Base-by-base conservation (phyloP, 2,797 vertebrate genomes). In the Poecilia velifera region DNA sequence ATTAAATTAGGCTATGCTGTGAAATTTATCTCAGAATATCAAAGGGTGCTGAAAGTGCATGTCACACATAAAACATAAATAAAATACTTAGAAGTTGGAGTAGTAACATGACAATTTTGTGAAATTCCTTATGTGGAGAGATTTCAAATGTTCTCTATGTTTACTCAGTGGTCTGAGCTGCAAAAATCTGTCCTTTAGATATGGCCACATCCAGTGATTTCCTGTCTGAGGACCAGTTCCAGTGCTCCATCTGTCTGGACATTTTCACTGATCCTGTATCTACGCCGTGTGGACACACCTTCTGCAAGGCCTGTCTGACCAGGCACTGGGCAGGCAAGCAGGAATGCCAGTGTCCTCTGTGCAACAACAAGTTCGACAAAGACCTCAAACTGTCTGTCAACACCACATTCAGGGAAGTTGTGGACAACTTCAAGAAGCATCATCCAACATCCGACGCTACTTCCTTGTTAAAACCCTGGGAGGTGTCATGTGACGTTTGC, bases 271-370 rank as follows among this genome's bases (percentile, higher is more conserved):
- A 93, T 45, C 91, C 92, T 8, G 88, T 93, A 55, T 87, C 90
- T 31, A 80, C 85, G 28, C 91, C 91, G 53, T 93, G 92, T 76
- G 91, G 91, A 77, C 91, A 94, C 89, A 93, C 91, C 78, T 94
- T 89, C 83, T 92, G 92, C 78, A 83, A 85, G 22, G 64, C n/a
- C 31, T 91, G 91, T 64, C 87, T 90, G 76, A 16, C 9, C 73
- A 77, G 2, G 18, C 86, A 91, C 89, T 87, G 90, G 89, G 22
- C 74, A 6, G 71, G 1, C 72, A 91, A 82, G 39, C 70, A 76
- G 13, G 28, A 41, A 0, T 59, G 80, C 46, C 51, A 78, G 18
- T 93, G 90, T 82, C 91, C 93, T 3, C 73, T 93, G 55, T 93
- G 91, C 85, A 92, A 90, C 0, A 28, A 80, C 45, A 85, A 71